Evolutionary conservation across 2,888 invertebrate species (phyloP).

Genomic region (Urechis unicinctus): DNA sequence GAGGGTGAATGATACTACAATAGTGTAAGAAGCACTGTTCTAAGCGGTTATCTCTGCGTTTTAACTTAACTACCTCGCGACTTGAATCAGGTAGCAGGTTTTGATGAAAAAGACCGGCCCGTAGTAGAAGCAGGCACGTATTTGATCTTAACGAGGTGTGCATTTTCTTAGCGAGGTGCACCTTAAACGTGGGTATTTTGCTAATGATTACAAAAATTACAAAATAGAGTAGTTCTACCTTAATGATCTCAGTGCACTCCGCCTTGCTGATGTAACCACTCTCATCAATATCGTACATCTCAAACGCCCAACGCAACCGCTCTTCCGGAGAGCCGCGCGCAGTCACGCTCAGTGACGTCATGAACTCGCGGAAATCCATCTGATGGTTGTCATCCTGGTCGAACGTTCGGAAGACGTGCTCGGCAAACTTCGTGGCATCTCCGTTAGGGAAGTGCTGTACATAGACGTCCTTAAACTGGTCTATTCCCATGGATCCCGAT

Average conservation of each 20-base stretch:
- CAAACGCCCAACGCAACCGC: constrained; percentile 11
- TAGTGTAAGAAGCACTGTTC: too few relatives aligned
- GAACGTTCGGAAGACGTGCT: constrained; percentile 12
- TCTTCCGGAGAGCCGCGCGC: constrained; percentile 7
- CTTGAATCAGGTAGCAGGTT: too few relatives aligned
- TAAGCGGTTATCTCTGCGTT: too few relatives aligned
- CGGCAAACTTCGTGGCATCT: constrained; percentile 13
- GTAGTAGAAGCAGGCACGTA: too few relatives aligned
- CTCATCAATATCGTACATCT: constrained; percentile 15
- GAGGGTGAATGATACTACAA: too few relatives aligned
- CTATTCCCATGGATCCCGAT: constrained; percentile 5
- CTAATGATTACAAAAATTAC: too few relatives aligned
- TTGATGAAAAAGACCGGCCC: too few relatives aligned
- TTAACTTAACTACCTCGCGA: too few relatives aligned
- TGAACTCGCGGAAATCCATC: constrained; percentile 8
- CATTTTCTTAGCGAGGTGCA: too few relatives aligned
- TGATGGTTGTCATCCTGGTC: constrained; percentile 6
- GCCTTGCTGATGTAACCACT: constrained; percentile 8
- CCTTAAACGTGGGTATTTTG: too few relatives aligned
- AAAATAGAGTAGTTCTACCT: too few relatives aligned
- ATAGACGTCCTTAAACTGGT: constrained; percentile 12
- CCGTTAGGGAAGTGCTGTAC: constrained; percentile 12
- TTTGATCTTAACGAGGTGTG: too few relatives aligned
- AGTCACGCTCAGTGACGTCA: constrained; percentile 8
- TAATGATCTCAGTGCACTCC: constrained; percentile 8